These are phyloP conservation scores for Setophaga coronata DNA, from an alignment of 2,113 vertebrate genomes.

Conservation along the genomic window DNA sequence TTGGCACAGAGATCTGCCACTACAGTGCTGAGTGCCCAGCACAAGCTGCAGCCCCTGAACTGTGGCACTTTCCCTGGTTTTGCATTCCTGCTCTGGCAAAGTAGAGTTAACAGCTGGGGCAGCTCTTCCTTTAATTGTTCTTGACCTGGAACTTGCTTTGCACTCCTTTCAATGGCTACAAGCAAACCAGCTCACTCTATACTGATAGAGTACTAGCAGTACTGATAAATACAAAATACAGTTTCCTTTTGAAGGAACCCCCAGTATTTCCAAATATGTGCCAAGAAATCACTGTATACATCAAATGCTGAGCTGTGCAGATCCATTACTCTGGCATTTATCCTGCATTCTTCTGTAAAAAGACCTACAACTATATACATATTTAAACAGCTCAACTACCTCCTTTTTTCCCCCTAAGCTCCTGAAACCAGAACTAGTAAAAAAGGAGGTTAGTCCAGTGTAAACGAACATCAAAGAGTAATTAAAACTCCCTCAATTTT, in stretches of 20 bases:
- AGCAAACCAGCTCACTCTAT: background rate
- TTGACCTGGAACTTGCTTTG: background rate
- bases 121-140: background rate
- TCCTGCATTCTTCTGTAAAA: background rate
- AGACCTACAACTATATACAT: background rate
- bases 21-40: background rate
- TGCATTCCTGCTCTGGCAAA: background rate
- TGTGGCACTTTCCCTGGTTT: background rate
- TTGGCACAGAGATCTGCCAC: background rate
- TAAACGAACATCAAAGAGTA: background rate
- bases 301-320: background rate
- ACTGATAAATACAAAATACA: background rate
- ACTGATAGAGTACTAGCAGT: background rate
- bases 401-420: background rate
- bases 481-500: background rate
- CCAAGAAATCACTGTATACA: background rate
- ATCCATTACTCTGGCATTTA: background rate
- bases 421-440: background rate
- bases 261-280: rapidly evolving
- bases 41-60: background rate
- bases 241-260: background rate
- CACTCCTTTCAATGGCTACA: background rate
- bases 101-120: background rate
- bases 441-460: background rate
- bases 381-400: background rate